phyloP scores from a whole-genome alignment of 2,797 vertebrate genomes.

The Sphenodon punctatus region DNA sequence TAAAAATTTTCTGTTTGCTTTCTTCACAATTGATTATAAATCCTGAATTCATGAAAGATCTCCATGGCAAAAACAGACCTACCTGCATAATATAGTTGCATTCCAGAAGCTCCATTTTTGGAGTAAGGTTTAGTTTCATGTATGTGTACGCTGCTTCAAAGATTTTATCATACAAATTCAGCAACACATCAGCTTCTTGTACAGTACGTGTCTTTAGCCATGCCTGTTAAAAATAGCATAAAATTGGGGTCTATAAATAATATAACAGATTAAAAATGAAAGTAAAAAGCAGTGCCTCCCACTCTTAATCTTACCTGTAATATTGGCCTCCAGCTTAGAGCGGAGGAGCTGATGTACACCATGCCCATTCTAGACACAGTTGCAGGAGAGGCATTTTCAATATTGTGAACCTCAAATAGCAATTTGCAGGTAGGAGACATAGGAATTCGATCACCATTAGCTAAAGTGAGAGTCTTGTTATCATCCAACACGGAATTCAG shows the following conservation, averaged over 20 bases:
- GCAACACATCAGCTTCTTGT: constrained; percentile 74
- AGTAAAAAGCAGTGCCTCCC: neutral
- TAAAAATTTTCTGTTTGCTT: neutral
- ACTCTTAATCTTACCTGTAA: constrained; percentile 65
- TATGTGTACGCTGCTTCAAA: constrained; percentile 80
- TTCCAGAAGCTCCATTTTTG: constrained; percentile 79
- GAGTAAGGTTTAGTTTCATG: constrained; percentile 78
- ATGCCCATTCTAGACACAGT: constrained; percentile 82
- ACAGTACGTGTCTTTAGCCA: constrained; percentile 79
- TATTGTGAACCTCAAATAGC: constrained; percentile 81
- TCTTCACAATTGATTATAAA: fast-evolving
- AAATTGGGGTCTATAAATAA: neutral
- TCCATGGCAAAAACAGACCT: neutral
- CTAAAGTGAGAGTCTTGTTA: constrained; percentile 80
- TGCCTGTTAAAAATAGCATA: constrained; percentile 68
- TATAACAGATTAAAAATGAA: neutral
- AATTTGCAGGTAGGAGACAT: constrained; percentile 79
- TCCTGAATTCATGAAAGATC: neutral
- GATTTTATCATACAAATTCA: constrained; percentile 75
- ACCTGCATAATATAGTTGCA: constrained; percentile 79
- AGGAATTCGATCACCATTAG: constrained; percentile 79
- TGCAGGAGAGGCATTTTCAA: constrained; percentile 80
- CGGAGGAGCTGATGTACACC: constrained; percentile 81
- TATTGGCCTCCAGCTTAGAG: constrained; percentile 76
- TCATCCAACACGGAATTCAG: constrained; percentile 82